Percentiles rank a stretch among this genome's conserved stretches.
Conservation (phyloP, 2,888 invertebrate genomes). For the Perizoma affinitatum region DNA sequence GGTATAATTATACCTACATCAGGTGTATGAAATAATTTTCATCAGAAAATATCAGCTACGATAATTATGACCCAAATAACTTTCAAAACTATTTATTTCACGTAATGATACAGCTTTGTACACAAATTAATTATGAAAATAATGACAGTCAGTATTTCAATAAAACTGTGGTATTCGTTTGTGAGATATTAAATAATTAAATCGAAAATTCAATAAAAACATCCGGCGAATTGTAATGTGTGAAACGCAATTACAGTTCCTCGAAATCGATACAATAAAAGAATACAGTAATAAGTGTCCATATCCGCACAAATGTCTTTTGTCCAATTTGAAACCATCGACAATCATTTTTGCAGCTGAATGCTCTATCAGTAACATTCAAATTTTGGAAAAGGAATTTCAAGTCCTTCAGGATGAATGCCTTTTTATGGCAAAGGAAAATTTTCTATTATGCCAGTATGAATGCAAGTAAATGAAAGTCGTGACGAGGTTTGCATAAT, state of each 20-base stretch:
- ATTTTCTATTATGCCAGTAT: conserved; percentile 10
- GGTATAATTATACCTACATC: conserved; percentile 12
- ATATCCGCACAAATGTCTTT: conserved; percentile 57
- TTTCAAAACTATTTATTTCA: conserved; percentile 10
- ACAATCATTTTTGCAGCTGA: conserved; percentile 35
- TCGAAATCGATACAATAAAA: conserved; percentile 31
- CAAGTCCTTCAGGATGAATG: conserved; percentile 11
- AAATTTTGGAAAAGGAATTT: conserved; percentile 23
- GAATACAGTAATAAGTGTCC: conserved; percentile 36
- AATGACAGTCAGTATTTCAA: conserved; percentile 24
- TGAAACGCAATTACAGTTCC: conserved; percentile 31
- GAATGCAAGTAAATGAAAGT: conserved; percentile 38
- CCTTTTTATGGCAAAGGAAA: conserved; percentile 3
- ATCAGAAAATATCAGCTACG: conserved; percentile 7
- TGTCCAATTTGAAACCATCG: conserved; percentile 53
- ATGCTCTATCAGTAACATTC: conserved; percentile 26
- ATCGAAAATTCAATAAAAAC: conserved; percentile 31
- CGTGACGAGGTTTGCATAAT: conserved; percentile 59
- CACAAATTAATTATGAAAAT: conserved; percentile 25
- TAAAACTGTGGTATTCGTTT: conserved; percentile 40
- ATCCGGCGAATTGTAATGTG: conserved; percentile 29
- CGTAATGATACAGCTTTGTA: conserved; percentile 14
- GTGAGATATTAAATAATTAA: conserved; percentile 40
- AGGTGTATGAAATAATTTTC: no score
- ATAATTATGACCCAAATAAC: conserved; percentile 18